Evolutionary conservation across 2,888 invertebrate genomes (phyloP).

Genomic region (Xylocampa areola): DNA sequence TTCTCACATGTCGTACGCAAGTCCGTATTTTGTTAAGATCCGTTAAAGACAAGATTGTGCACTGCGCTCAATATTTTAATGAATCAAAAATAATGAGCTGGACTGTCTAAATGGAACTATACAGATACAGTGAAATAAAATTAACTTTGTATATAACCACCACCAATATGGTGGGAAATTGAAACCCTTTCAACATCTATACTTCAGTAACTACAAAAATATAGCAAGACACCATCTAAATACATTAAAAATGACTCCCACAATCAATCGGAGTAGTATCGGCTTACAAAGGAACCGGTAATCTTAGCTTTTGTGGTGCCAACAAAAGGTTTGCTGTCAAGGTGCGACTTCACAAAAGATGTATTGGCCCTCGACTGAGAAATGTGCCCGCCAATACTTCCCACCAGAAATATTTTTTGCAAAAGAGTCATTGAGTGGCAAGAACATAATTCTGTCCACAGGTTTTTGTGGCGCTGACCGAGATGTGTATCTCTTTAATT

Average conservation of each 20-base stretch:
- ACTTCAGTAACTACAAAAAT: slow-evolving; percentile 27
- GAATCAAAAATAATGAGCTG: too few species aligned
- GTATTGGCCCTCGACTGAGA: slow-evolving; percentile 62
- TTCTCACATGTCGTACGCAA: too few species aligned
- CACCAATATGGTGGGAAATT: slow-evolving; percentile 34
- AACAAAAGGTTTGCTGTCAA: slow-evolving; percentile 75
- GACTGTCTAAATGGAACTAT: too few species aligned
- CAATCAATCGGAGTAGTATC: slow-evolving; percentile 69
- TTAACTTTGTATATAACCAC: too few species aligned
- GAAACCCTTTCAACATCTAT: slow-evolving; percentile 2
- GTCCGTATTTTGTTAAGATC: too few species aligned
- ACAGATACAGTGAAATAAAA: too few species aligned
- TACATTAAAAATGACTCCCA: slow-evolving; percentile 68
- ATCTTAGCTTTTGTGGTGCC: slow-evolving; percentile 68
- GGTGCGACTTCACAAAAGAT: slow-evolving; percentile 76
- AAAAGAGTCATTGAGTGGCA: slow-evolving; percentile 56
- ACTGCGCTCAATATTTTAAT: too few species aligned
- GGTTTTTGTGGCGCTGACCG: slow-evolving; percentile 42
- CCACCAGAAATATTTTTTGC: slow-evolving; percentile 61
- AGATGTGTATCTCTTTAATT: slow-evolving; percentile 49
- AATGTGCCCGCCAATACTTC: slow-evolving; percentile 60
- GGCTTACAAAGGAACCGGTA: slow-evolving; percentile 76
- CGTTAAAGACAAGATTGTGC: too few species aligned
- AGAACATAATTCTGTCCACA: slow-evolving; percentile 42
- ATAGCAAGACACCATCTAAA: slow-evolving; percentile 43